Percentiles rank a stretch among this genome's conserved stretches.
phyloP scores from a whole-genome alignment of 1,140 invertebrate species.

The Glomeris maerens region DNA sequence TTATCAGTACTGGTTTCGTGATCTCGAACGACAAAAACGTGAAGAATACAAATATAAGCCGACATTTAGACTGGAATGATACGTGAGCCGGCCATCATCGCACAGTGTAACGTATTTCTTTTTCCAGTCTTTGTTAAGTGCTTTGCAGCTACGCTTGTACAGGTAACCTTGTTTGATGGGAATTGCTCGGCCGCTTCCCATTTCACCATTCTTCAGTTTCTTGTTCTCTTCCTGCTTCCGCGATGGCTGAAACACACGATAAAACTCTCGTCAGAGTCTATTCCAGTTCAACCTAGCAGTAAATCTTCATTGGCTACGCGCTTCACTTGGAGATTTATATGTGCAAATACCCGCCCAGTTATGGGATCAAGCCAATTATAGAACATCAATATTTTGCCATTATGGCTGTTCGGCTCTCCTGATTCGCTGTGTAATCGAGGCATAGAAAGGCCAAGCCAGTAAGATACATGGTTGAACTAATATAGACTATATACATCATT shows the following conservation, averaged over 20 bases:
- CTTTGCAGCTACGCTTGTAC: constrained; percentile 90
- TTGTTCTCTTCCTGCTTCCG: constrained; percentile 72
- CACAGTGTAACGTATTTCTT: constrained; percentile 97
- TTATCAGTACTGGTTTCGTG: not conserved
- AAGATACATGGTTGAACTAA: no score
- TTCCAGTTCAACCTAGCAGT: no score
- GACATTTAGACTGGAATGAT: constrained; percentile 88
- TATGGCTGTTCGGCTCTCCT: no score
- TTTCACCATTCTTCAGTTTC: constrained; percentile 50
- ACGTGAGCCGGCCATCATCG: constrained; percentile 84
- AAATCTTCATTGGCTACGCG: no score
- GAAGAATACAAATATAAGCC: constrained; percentile 28
- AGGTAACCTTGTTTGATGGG: constrained; percentile 93
- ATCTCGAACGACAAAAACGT: constrained; percentile 7
- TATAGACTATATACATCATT: no score
- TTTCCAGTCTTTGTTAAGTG: constrained; percentile 95
- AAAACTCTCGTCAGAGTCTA: no score
- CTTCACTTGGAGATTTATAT: no score
- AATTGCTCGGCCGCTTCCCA: constrained; percentile 87
- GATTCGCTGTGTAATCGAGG: no score
- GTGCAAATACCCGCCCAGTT: no score
- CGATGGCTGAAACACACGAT: constrained; percentile 40
- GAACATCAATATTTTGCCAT: no score
- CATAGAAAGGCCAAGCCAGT: no score
- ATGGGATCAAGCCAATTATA: no score